These are phyloP conservation scores for Parnassius orleans DNA, from an alignment of 2,888 invertebrate species.

Conservation along the genomic window DNA sequence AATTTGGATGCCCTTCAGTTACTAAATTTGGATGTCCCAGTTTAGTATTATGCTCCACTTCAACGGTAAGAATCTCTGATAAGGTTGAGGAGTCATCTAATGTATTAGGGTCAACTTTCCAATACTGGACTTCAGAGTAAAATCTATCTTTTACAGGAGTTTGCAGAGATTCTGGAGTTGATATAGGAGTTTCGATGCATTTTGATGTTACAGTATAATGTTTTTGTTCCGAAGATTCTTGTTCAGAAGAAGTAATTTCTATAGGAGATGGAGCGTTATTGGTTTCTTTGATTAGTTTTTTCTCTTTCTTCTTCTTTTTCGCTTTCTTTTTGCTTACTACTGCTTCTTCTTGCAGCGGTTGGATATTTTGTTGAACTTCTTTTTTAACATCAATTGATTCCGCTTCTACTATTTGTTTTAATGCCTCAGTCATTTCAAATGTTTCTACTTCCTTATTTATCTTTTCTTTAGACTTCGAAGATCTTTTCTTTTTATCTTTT, in stretches of 20 bases:
- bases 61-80: slow-evolving; percentile 53
- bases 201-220: slow-evolving; percentile 27
- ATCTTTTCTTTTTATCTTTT: slow-evolving; percentile 62
- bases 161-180: slow-evolving; percentile 64
- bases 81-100: slow-evolving; percentile 45
- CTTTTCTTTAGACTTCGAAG: slow-evolving; percentile 48
- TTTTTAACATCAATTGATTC: slow-evolving; percentile 28
- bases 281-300: slow-evolving; percentile 37
- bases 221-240: slow-evolving; percentile 31
- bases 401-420: slow-evolving; percentile 23
- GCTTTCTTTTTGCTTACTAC: slow-evolving; percentile 52
- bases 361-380: slow-evolving; percentile 31
- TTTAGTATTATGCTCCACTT: slow-evolving; percentile 36
- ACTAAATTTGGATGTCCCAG: slow-evolving; percentile 14
- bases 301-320: slow-evolving; percentile 63
- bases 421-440: slow-evolving; percentile 2
- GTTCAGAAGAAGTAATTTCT: slow-evolving; percentile 41
- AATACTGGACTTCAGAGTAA: slow-evolving; percentile 71
- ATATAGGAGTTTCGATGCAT: slow-evolving; percentile 45
- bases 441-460: slow-evolving; percentile 31
- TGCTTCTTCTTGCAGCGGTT: slow-evolving; percentile 26
- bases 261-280: slow-evolving; percentile 36
- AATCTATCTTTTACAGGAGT: slow-evolving; percentile 70
- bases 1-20: slow-evolving; percentile 9
- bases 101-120: slow-evolving; percentile 61